Base-by-base conservation (phyloP, 2,888 invertebrate species). In the Iphiclides podalirius region DNA sequence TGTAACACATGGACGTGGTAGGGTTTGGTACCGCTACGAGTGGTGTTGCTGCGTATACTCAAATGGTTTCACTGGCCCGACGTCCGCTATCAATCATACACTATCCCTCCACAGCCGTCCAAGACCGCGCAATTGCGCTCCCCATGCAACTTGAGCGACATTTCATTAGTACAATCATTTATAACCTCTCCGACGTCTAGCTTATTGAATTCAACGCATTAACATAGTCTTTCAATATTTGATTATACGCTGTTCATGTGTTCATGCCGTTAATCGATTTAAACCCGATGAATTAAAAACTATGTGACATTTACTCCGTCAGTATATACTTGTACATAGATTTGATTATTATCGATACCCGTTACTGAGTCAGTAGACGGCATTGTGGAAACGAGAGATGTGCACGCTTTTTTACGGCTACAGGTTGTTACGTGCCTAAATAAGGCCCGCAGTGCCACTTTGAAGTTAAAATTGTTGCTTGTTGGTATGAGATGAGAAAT, bases 21-120 rank as follows among this genome's bases (percentile, higher is more conserved):
- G n/a, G n/a, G n/a, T n/a, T n/a, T n/a, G 75, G 76, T 81, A 82
- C 80, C 79, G 80, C 82, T 82, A 83, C 68, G 72, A 70, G 65
- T 66, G 63, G 66, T 72, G 69, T 68, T 69, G 66, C 70, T 66
- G 39, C 9, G 38, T 65, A 70, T 75, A 74, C 70, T 72, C 75
- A 74, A 75, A 78, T 79, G 82, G 78, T 83, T 82, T 82, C 81
- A 79, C 79, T 83, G 75, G 57, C 55, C 56, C 47, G 31, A 53
- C 53, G 55, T 58, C 66, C 61, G 65, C 64, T 78, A 82, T 79
- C 77, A 78, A 82, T 83, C 80, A 81, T 70, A 44, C 49, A 14
- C 35, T 26, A 44, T 14, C 26, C 7, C 12, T 14, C 15, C 33
- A 38, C 34, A 28, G 53, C 52, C 47, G 53, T 20, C 13, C 20